These are phyloP conservation scores for Hafferia zeledoni DNA, from an alignment of 2,797 vertebrate genomes.

Conservation along the genomic window DNA sequence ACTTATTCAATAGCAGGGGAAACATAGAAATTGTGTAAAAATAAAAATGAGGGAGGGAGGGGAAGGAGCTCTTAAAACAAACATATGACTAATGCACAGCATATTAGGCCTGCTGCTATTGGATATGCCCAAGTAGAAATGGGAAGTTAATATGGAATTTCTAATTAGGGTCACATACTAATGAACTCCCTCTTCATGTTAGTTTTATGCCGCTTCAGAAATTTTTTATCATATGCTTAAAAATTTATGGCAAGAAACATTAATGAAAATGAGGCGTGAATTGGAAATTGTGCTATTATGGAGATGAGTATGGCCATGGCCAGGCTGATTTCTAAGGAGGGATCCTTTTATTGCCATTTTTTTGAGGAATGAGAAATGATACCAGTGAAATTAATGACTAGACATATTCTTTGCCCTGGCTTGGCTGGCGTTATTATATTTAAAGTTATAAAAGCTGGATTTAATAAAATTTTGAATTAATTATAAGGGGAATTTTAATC, in stretches of 20 bases:
- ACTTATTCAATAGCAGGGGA: slow-evolving; percentile 82
- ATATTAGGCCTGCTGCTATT: slow-evolving; percentile 54
- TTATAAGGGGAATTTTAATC: slow-evolving; percentile 76
- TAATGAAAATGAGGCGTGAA: slow-evolving; percentile 88
- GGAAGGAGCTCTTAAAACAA: background rate
- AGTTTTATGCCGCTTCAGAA: slow-evolving; percentile 88
- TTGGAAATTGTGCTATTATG: slow-evolving; percentile 85
- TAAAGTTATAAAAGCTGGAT: slow-evolving; percentile 77
- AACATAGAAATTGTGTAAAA: slow-evolving; percentile 64
- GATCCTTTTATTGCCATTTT: slow-evolving; percentile 79
- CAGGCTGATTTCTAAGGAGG: slow-evolving; percentile 81
- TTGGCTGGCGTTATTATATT: slow-evolving; percentile 63
- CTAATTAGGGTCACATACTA: slow-evolving; percentile 87
- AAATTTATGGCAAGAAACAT: slow-evolving; percentile 88
- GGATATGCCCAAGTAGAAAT: slow-evolving; percentile 73
- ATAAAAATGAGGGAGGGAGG: background rate
- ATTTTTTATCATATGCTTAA: slow-evolving; percentile 89
- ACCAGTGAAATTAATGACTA: slow-evolving; percentile 76
- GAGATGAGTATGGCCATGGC: slow-evolving; percentile 76
- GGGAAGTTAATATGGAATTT: slow-evolving; percentile 83
- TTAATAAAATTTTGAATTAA: slow-evolving; percentile 82
- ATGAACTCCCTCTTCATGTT: slow-evolving; percentile 84
- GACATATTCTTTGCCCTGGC: slow-evolving; percentile 55
- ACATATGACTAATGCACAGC: background rate
- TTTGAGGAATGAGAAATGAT: slow-evolving; percentile 69